These are phyloP conservation scores for Gymnocypris eckloni DNA, from an alignment of 2,797 vertebrate species.

Conservation along the genomic window DNA sequence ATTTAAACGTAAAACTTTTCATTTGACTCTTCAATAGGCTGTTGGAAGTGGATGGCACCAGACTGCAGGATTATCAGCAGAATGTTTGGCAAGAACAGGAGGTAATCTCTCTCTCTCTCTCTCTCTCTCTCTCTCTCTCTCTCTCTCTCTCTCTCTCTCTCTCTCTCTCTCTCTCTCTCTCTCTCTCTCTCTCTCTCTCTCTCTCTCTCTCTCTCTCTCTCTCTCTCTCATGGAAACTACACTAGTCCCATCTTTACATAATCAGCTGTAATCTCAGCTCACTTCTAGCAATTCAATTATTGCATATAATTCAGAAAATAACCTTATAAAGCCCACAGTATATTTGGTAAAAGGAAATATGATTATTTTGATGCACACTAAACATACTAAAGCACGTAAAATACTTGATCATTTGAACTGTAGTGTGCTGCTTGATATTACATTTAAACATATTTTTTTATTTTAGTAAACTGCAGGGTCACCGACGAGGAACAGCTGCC, in stretches of 20 bases:
- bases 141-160: not conserved
- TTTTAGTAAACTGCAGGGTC: conserved; percentile 41
- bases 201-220: too few species aligned
- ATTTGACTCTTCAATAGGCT: conserved; percentile 61
- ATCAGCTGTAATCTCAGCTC: not conserved
- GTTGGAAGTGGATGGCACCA: conserved; percentile 82
- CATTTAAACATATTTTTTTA: too few species aligned
- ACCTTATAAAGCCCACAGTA: not conserved
- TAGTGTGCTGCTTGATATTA: too few species aligned
- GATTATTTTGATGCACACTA: too few species aligned
- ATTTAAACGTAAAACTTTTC: too few species aligned
- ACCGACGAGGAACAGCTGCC: conserved; percentile 64
- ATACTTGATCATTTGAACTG: too few species aligned
- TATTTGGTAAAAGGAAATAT: not conserved
- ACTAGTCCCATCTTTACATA: not conserved
- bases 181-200: too few species aligned
- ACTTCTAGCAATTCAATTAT: not conserved
- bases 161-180: not conserved
- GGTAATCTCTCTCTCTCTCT: conserved; percentile 67
- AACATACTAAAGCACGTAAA: too few species aligned
- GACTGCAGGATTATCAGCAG: too few species aligned
- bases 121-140: not conserved
- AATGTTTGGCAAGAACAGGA: conserved; percentile 82
- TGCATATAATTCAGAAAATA: not conserved
- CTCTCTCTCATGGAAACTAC: not conserved